Evolutionary conservation across 1,140 invertebrate genomes (phyloP).

Genomic region (Apis cerana): DNA sequence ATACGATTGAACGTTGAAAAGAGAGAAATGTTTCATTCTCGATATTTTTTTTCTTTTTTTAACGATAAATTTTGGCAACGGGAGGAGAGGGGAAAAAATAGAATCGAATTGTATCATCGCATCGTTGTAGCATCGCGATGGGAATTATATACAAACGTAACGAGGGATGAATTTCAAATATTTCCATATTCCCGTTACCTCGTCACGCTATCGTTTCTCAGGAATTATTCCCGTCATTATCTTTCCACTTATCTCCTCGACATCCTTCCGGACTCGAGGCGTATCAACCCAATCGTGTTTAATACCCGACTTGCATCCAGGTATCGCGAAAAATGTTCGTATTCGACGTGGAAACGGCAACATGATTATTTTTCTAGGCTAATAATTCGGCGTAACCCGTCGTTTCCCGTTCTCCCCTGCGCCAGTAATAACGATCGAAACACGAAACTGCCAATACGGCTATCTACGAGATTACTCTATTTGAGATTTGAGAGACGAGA

Average conservation of each 20-base stretch:
- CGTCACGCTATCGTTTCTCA: constrained; percentile 28
- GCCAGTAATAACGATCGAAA: neutral
- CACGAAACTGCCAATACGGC: neutral
- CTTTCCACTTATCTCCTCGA: constrained; percentile 9
- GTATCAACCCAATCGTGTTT: neutral
- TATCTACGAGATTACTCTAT: neutral
- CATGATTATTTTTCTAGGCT: constrained; percentile 22
- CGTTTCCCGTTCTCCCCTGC: neutral
- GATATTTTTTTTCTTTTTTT: no score
- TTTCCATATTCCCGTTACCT: constrained; percentile 23
- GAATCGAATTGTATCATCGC: neutral
- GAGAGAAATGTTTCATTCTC: neutral
- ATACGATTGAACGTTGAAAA: neutral
- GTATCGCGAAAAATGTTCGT: neutral
- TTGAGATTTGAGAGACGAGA: neutral
- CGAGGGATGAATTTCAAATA: constrained; percentile 13
- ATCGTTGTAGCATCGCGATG: neutral
- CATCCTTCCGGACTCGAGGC: constrained; percentile 3
- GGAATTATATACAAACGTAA: constrained; percentile 10
- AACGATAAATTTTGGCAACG: neutral
- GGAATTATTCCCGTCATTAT: constrained; percentile 15
- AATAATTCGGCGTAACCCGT: neutral
- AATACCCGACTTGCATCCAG: neutral
- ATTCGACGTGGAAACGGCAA: neutral
- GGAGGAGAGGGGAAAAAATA: no score